Evolutionary conservation across 2,888 invertebrate genomes (phyloP).

Genomic region (Atherix ibis): DNA sequence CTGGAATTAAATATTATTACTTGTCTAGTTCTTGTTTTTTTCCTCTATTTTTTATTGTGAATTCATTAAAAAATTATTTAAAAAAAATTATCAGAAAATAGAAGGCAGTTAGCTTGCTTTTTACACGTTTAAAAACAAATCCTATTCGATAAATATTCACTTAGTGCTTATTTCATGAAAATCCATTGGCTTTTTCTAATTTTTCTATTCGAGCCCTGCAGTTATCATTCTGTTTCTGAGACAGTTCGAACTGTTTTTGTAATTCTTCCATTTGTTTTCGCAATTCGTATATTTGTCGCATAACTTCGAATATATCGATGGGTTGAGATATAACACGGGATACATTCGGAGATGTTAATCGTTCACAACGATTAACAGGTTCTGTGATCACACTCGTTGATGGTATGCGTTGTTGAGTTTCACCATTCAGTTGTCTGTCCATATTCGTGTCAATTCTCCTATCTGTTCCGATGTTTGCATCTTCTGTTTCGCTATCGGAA

Average conservation of each 20-base stretch:
- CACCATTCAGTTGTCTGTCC: background rate
- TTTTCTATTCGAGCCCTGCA: conserved; percentile 21
- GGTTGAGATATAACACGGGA: background rate
- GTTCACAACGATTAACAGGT: background rate
- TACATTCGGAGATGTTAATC: background rate
- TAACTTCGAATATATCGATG: conserved; percentile 23
- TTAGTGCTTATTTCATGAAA: too few species aligned
- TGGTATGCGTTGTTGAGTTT: background rate
- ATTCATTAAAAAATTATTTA: too few species aligned
- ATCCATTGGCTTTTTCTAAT: conserved; percentile 22
- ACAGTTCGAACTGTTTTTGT: conserved; percentile 22
- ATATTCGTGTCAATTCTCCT: conserved; percentile 5
- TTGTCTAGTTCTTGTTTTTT: too few species aligned
- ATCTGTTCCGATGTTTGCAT: too few species aligned
- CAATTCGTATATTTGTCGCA: conserved; percentile 25
- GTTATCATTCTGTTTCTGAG: conserved; percentile 26
- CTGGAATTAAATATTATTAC: too few species aligned
- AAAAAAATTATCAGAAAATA: too few species aligned
- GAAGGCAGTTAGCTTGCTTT: too few species aligned
- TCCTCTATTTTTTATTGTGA: too few species aligned
- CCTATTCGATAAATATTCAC: too few species aligned
- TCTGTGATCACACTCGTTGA: background rate
- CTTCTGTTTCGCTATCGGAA: conserved; percentile 11
- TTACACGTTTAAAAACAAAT: too few species aligned
- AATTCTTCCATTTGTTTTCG: conserved; percentile 26